Evolutionary conservation across 2,797 vertebrate genomes (phyloP).

Genomic region (Holocentrus rufus): DNA sequence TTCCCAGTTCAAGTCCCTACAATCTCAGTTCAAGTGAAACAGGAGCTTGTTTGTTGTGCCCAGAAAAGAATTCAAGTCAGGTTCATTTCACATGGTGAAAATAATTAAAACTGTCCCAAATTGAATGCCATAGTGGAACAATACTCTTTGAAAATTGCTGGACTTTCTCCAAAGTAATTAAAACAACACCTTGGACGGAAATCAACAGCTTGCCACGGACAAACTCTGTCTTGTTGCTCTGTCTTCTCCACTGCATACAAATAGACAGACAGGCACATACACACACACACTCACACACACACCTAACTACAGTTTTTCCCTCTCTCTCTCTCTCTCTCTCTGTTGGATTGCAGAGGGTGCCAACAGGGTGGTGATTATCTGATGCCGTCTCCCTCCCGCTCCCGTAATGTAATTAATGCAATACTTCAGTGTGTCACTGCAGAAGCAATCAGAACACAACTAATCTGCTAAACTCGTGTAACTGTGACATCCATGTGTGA

Average conservation of each 20-base stretch:
- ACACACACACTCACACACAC: background rate
- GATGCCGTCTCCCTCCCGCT: slow-evolving; percentile 55
- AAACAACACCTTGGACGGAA: slow-evolving; percentile 73
- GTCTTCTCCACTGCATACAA: slow-evolving; percentile 41
- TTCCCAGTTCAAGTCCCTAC: background rate
- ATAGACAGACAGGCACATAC: background rate
- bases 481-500: slow-evolving; percentile 36
- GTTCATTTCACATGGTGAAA: slow-evolving; percentile 65
- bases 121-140: slow-evolving; percentile 65
- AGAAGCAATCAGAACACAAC: slow-evolving; percentile 53
- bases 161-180: slow-evolving; percentile 79
- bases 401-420: slow-evolving; percentile 66
- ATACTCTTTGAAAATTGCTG: slow-evolving; percentile 66
- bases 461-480: slow-evolving; percentile 39
- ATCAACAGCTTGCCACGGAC: slow-evolving; percentile 60
- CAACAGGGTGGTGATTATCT: slow-evolving; percentile 60
- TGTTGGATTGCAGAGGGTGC: slow-evolving; percentile 60
- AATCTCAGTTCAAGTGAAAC: slow-evolving; percentile 27
- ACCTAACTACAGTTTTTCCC: slow-evolving; percentile 8
- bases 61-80: slow-evolving; percentile 50
- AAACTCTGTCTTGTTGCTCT: slow-evolving; percentile 55
- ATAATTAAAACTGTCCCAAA: slow-evolving; percentile 75
- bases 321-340: background rate
- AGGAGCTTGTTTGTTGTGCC: slow-evolving; percentile 32
- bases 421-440: slow-evolving; percentile 52